These are phyloP conservation scores for Dromas ardeola DNA, from an alignment of 2,113 vertebrate genomes.

Conservation along the genomic window DNA sequence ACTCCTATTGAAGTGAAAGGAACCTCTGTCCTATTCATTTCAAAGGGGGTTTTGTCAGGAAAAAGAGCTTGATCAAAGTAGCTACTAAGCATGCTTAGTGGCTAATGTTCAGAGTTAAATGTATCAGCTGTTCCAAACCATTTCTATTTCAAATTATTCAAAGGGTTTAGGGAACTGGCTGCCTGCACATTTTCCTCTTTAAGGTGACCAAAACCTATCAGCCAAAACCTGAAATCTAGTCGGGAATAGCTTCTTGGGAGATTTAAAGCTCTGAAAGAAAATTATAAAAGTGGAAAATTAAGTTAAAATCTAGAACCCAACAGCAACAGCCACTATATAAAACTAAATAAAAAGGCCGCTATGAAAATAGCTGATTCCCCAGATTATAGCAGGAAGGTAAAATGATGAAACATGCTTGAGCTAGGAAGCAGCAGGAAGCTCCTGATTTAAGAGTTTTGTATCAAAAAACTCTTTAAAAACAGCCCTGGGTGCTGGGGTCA, in stretches of 20 bases:
- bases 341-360: not conserved
- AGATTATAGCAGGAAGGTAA: not conserved
- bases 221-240: not conserved
- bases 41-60: constrained; percentile 77
- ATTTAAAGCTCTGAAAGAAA: not conserved
- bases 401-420: not conserved
- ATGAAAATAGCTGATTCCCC: not conserved
- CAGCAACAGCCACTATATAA: not conserved
- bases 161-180: constrained; percentile 17
- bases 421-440: constrained; percentile 14
- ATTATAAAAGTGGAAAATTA: not conserved
- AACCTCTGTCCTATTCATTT: constrained; percentile 79
- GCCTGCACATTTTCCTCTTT: constrained; percentile 35
- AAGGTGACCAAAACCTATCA: constrained; percentile 20
- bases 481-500: not conserved
- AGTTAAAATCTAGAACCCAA: not conserved
- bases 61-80: constrained; percentile 74
- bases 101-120: constrained; percentile 70
- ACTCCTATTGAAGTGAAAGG: constrained; percentile 76
- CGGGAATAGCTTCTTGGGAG: not conserved
- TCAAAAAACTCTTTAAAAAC: not conserved
- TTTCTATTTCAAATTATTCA: constrained; percentile 70
- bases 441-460: not conserved
- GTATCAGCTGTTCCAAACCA: constrained; percentile 66
- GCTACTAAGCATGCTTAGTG: constrained; percentile 71